A percentile compares a stretch with the other conserved stretches of the same genome.
Evolutionary conservation across 2,113 vertebrate genomes (phyloP).

Genomic region (Hydrochoerus hydrochaeris): DNA sequence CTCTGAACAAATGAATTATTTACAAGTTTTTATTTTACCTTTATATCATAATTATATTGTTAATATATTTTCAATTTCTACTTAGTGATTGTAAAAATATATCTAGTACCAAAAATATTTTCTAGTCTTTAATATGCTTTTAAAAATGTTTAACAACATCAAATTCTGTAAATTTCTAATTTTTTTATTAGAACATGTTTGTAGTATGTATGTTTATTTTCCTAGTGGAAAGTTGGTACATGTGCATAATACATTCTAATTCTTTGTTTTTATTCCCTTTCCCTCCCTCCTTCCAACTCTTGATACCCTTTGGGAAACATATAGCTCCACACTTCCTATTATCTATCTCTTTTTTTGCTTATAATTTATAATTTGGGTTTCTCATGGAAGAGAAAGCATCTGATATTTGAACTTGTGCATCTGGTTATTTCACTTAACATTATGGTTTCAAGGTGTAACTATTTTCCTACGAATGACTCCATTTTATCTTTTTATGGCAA

Average conservation of each 20-base stretch:
- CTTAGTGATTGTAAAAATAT: background rate
- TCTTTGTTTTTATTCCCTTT: background rate
- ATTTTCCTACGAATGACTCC: background rate
- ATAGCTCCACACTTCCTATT: background rate
- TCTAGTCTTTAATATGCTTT: background rate
- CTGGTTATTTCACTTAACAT: background rate
- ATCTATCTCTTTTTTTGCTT: background rate
- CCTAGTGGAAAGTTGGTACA: background rate
- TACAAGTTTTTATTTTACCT: background rate
- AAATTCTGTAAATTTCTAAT: background rate
- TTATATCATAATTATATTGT: background rate
- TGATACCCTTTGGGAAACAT: background rate
- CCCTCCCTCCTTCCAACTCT: background rate
- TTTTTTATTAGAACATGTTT: background rate
- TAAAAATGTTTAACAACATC: background rate
- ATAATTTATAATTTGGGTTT: background rate
- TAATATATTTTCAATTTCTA: background rate
- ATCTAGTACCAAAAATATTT: background rate
- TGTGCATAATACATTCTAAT: background rate
- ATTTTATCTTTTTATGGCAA: background rate
- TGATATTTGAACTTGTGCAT: background rate
- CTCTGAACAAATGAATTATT: background rate
- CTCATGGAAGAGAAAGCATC: background rate
- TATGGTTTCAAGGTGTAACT: background rate
- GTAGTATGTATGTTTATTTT: background rate